These are phyloP conservation scores for Petrocephalus schoutedeni DNA, from an alignment of 2,797 vertebrate species.

Conservation along the genomic window DNA sequence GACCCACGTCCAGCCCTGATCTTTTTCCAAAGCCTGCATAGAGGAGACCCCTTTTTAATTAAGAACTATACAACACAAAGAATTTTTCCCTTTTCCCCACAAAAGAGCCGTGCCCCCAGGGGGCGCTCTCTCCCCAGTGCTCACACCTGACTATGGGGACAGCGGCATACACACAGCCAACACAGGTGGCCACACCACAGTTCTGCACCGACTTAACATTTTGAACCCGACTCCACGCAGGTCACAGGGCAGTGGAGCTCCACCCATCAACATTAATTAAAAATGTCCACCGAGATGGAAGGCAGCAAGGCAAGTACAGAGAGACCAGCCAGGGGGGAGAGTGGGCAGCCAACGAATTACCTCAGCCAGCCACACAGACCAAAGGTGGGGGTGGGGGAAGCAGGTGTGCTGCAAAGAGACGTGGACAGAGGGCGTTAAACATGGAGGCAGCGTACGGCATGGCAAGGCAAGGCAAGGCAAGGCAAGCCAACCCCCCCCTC, in stretches of 20 bases:
- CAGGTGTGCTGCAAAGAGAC: background rate
- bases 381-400: conserved; percentile 24
- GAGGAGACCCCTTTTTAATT: background rate
- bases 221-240: conserved; percentile 20
- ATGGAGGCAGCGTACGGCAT: background rate
- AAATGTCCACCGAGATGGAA: conserved; percentile 28
- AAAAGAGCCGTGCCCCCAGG: background rate
- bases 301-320: conserved; percentile 11
- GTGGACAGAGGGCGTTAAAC: background rate
- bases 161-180: conserved; percentile 54
- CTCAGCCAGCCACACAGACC: conserved; percentile 9
- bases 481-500: background rate
- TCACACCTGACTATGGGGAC: conserved; percentile 28
- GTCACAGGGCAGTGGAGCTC: background rate
- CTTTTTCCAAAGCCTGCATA: background rate
- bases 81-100: background rate
- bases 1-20: background rate
- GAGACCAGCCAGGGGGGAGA: conserved; percentile 4
- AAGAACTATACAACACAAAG: background rate
- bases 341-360: conserved; percentile 38
- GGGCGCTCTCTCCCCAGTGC: conserved; percentile 46
- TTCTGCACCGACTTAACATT: conserved; percentile 34
- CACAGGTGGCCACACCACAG: conserved; percentile 47
- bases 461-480: background rate
- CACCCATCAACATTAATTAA: conserved; percentile 13